Evolutionary conservation across 2,888 invertebrate genomes (phyloP), one percentile per base, ranked within the genome.

Genomic region (Drosophila testacea): DNA sequence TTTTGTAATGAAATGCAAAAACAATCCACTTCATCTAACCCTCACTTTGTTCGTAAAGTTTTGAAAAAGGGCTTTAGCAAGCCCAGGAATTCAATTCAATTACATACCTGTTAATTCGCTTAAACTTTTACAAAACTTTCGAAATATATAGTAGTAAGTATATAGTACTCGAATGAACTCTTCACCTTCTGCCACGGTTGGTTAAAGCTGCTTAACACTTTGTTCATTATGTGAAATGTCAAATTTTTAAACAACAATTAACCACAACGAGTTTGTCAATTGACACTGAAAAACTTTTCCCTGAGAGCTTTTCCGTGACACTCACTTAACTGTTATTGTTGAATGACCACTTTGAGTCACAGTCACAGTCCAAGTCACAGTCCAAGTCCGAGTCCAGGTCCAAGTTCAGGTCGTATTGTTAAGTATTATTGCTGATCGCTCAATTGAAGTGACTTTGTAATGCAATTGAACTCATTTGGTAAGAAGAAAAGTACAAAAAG

Each of bases 391-490:
- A 10, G 22, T 27, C n/a, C 50, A 27, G 22, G 13, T 32, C 28
- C 22, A 22, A n/a, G 39, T 48, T 28, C 57, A 55, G 73, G 64
- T 73, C 59, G 61, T 52, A 4, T 55, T 65, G 73, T 77, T 73
- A 71, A 68, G 48, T 54, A 56, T 56, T 60, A 60, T 50, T 59
- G 69, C 79, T 72, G 84, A 81, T 84, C 79, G 82, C 50, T 73
- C 63, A 56, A 77, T 72, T 80, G 66, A 69, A 86, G 68, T 74
- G 83, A 77, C 74, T 83, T 82, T 86, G 75, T 75, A 75, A 84
- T 83, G 86, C 82, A 83, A 83, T 83, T 76, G 87, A 83, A 84
- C 79, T 76, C 84, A 83, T 78, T 87, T 76, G 57, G 57, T 34
- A 50, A 9, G 10, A 62, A 38, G 22, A 13, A 6, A 22, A 34